Evolutionary conservation across 2,888 invertebrate genomes (phyloP).

Genomic region (Drosophila mimetica): DNA sequence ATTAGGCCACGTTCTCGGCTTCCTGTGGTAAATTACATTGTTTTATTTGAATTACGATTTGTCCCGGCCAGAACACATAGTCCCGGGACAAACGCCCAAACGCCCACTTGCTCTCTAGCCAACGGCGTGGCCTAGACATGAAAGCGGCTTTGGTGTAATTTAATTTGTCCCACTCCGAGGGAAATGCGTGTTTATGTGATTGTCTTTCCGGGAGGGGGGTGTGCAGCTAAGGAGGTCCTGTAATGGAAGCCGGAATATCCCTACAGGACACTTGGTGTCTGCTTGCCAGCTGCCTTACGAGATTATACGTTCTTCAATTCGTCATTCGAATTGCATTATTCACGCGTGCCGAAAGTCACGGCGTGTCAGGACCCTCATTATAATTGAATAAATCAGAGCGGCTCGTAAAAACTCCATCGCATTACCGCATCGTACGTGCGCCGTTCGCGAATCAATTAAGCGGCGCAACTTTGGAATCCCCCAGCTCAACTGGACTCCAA

Average conservation of each 20-base stretch:
- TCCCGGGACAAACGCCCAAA: no score
- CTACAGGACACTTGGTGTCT: conserved; percentile 10
- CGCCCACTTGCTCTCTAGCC: conserved; percentile 8
- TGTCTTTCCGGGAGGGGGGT: no score
- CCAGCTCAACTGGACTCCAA: conserved; percentile 25
- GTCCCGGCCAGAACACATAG: conserved; percentile 33
- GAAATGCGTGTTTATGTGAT: conserved; percentile 75
- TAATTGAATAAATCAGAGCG: conserved; percentile 65
- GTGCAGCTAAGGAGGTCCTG: conserved; percentile 23
- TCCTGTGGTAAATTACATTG: conserved; percentile 69
- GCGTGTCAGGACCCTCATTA: conserved; percentile 21
- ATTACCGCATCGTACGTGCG: conserved; percentile 49
- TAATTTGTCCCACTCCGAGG: conserved; percentile 69
- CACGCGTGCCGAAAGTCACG: conserved; percentile 49
- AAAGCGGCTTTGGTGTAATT: conserved; percentile 76
- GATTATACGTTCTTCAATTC: conserved; percentile 36
- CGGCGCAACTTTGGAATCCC: conserved; percentile 53
- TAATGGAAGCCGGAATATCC: conserved; percentile 6
- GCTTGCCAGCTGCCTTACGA: no score
- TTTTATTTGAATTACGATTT: conserved; percentile 79
- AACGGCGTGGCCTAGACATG: conserved; percentile 54
- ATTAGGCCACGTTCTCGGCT: conserved; percentile 40
- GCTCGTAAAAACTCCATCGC: conserved; percentile 13
- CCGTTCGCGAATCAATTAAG: conserved; percentile 74
- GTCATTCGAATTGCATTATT: conserved; percentile 42